Evolutionary conservation across 2,113 vertebrate genomes (phyloP).

Genomic region (Vulpes lagopus): DNA sequence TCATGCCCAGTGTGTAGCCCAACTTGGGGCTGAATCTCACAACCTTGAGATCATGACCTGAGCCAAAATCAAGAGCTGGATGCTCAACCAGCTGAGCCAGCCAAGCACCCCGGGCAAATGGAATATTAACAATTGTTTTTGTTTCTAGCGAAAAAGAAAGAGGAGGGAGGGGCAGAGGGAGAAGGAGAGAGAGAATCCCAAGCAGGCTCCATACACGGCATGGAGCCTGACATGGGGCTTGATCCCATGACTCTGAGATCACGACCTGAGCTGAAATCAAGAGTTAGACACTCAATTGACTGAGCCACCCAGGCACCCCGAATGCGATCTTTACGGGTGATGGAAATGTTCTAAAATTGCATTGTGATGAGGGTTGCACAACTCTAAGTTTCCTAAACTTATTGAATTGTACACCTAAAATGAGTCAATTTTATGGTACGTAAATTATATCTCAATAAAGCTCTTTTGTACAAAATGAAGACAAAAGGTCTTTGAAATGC

Average conservation of each 20-base stretch:
- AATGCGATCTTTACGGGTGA: background rate
- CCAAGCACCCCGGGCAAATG: background rate
- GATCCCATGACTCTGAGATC: background rate
- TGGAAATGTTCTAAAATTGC: background rate
- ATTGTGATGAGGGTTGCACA: background rate
- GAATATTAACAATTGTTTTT: no score
- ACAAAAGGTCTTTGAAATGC: background rate
- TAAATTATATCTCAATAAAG: constrained; percentile 7
- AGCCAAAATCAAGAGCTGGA: background rate
- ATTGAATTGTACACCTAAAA: background rate
- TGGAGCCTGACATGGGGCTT: background rate
- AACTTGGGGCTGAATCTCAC: background rate
- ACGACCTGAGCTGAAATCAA: background rate
- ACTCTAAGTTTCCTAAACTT: background rate
- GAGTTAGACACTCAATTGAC: background rate
- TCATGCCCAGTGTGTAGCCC: background rate
- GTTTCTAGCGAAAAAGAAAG: no score
- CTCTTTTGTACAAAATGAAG: background rate
- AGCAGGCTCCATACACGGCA: background rate
- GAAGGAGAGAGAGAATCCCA: background rate
- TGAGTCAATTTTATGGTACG: background rate
- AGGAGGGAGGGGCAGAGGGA: background rate
- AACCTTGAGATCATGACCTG: background rate
- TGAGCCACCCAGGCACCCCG: background rate
- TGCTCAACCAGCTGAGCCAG: background rate